Base-by-base conservation (phyloP, 2,888 invertebrate genomes). In the Eugnorisma glareosa region DNA sequence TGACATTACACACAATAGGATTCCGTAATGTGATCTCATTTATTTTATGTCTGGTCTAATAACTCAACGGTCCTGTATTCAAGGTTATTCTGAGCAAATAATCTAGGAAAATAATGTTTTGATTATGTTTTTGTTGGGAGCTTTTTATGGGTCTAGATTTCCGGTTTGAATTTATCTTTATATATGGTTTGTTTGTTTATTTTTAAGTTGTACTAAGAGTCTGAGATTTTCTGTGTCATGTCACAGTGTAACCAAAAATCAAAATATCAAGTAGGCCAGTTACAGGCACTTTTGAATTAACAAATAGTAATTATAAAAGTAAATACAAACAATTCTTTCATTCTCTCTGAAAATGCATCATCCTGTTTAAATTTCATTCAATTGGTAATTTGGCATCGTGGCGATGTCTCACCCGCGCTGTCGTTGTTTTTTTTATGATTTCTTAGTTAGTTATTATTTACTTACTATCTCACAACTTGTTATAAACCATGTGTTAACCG, bases 21-120 rank as follows among this genome's bases (percentile, higher is more conserved):
- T 88, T 85, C 87, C 73, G 78, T 89, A 88, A 90, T 90, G 85
- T 81, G 86, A 85, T 88, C 88, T 88, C 88, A 86, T 89, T 89
- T 88, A 84, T 88, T 79, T 84, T 77, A 88, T 73, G 89, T 85
- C 85, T 81, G 67, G 68, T 84, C 86, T 73, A 77, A 84, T 82
- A 82, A 82, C 59, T 86, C 79, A 78, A 72, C 69, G 68, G 64
- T 79, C 70, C 68, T 88, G 40, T 78, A 82, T 80, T 84, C 88
- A 88, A 89, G 88, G 88, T 85, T 79, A 86, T 40, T 71, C 67
- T 70, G 67, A 72, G 24, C 69, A 45, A 81, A 81, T 82, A 71
- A 82, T 68, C 64, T 71, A 35, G 54, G 45, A 45, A 72, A 71
- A 28, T 73, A 70, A 70, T 66, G 35, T 70, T 31, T 43, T 66